A percentile compares a stretch with the other conserved stretches of the same genome.
Evolutionary conservation across 2,113 vertebrate genomes (phyloP).

Genomic region (Origma solitaria): DNA sequence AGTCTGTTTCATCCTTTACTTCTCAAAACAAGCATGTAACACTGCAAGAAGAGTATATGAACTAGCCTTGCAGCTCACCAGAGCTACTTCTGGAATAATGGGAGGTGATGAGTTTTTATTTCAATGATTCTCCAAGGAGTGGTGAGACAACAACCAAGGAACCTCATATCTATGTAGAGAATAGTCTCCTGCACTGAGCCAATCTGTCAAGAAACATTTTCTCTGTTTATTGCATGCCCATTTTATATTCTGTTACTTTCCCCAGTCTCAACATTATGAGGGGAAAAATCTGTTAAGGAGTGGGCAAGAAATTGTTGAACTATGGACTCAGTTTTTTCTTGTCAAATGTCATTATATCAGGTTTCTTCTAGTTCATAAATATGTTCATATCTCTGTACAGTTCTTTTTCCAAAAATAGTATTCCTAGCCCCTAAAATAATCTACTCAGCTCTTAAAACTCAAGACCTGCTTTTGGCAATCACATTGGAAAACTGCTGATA

Average conservation of each 20-base stretch:
- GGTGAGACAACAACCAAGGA: background rate
- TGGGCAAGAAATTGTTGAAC: background rate
- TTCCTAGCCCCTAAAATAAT: background rate
- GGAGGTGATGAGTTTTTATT: background rate
- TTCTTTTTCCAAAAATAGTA: background rate
- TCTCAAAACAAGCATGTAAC: background rate
- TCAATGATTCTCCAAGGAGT: background rate
- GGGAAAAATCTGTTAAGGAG: background rate
- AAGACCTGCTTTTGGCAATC: background rate
- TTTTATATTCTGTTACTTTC: background rate
- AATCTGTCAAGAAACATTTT: background rate
- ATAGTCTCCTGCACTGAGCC: background rate
- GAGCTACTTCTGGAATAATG: background rate
- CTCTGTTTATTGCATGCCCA: background rate
- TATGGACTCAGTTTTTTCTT: background rate
- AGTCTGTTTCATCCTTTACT: background rate
- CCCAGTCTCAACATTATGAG: background rate
- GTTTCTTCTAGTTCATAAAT: background rate
- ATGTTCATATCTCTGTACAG: background rate
- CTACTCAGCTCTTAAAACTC: background rate
- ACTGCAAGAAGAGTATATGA: background rate
- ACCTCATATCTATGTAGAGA: background rate
- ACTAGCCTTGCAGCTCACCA: background rate
- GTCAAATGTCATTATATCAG: background rate
- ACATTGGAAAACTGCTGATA: background rate